Base-by-base conservation (phyloP, 2,888 invertebrate species). In the Caenorhabditis afra region DNA sequence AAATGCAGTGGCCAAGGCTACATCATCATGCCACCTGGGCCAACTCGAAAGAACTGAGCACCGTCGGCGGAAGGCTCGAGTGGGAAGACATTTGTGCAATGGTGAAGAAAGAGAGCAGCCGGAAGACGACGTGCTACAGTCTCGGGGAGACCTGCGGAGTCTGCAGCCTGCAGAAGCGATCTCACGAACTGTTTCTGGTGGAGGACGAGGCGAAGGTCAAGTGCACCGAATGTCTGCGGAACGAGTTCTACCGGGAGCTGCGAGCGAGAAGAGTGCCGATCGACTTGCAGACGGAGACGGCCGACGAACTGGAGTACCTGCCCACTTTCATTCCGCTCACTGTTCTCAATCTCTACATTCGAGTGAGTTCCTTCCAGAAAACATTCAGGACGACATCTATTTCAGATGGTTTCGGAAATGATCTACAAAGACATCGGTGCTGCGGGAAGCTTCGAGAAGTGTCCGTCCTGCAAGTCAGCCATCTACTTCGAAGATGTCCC, bases 251-350 rank as follows among this genome's bases (percentile, higher is more conserved):
- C 49, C 45, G 39, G 47, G 62, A 71, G 20, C 12, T 71, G 14
- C 37, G 62, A 29, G 71, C 62, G 4, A 71, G 47, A 57, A 55
- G 71, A 47, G 12, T 71, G 35, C 71, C 71, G 20, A 71, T 71
- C 39, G 62, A 62, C 35, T 41, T 71, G 3, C 16, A 49, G 55
- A 62, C 57, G 22, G 62, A 62, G 3, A 49, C 41, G 16, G 71
- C 62, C 8, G 71, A 71, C 62, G 71, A 71, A 18, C 41, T 71
- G 20, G 71, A 61, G 53, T 71, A 62, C 29, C 35, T 62, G 12
- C 57, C 71, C 16, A 57, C 71, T 7, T 71, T 71, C 41, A 45
- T 71, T 16, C 71, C 71, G 3, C 41, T 71, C 1, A 47, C 71
- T 2, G 29, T 71, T n/a, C 3, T 71, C 39, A 71, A 71, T 22